Conservation (phyloP, 2,797 vertebrate species). For the Gymnoscopelus braueri region DNA sequence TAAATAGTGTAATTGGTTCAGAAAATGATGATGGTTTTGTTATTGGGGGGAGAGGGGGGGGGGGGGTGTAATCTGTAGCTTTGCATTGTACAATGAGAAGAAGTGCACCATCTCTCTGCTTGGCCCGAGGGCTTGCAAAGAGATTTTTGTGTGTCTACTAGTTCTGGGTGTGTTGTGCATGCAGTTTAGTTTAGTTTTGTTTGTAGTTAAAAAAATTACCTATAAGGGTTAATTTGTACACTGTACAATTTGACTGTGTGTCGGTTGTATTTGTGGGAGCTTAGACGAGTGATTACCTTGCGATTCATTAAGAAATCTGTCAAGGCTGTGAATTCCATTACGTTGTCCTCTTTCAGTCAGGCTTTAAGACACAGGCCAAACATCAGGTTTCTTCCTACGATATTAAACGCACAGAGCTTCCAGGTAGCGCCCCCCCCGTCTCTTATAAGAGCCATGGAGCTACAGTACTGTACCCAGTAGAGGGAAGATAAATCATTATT, state of each 20-base stretch:
- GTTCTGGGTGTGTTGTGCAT: too few relatives aligned
- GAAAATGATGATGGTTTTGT: slow-evolving; percentile 19
- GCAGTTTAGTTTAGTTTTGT: too few relatives aligned
- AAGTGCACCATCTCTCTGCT: background rate
- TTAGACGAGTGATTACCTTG: slow-evolving; percentile 1
- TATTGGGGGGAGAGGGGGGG: background rate
- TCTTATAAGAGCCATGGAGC: background rate
- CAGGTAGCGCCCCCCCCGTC: background rate
- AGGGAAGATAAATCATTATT: too few relatives aligned
- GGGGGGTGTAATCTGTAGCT: background rate
- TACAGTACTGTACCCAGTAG: background rate
- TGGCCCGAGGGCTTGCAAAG: background rate
- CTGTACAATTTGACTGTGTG: too few relatives aligned
- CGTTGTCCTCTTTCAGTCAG: background rate
- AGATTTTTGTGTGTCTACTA: too few relatives aligned
- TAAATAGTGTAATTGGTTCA: slow-evolving; percentile 10
- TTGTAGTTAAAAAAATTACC: too few relatives aligned
- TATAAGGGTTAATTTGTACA: too few relatives aligned
- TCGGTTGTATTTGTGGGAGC: background rate
- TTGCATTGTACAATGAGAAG: background rate
- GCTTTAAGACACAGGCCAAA: background rate
- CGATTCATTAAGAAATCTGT: slow-evolving; percentile 4
- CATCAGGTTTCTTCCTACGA: background rate
- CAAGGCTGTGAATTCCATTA: slow-evolving; percentile 3
- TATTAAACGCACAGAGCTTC: background rate